These are phyloP conservation scores for Parthenolecanium corni DNA, from an alignment of 2,888 invertebrate species.

Conservation along the genomic window DNA sequence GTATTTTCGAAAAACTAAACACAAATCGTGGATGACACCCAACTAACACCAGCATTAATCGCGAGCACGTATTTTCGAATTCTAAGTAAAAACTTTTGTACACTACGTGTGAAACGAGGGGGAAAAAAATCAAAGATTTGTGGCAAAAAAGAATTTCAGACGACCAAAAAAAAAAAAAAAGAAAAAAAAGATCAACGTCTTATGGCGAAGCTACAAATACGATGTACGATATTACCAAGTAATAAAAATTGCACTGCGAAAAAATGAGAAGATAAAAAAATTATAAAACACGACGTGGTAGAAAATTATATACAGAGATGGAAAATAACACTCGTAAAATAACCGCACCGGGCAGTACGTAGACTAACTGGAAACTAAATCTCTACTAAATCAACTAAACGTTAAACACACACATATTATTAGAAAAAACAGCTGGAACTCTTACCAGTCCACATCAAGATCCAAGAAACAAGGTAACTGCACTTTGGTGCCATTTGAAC, in stretches of 20 bases:
- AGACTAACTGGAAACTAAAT: slow-evolving; percentile 25
- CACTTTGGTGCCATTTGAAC: not conserved
- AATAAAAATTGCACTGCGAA: too few species aligned
- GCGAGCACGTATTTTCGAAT: too few species aligned
- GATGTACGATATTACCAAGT: too few species aligned
- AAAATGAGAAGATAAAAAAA: too few species aligned
- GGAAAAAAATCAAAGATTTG: too few species aligned
- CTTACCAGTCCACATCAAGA: slow-evolving; percentile 1
- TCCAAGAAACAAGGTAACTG: not conserved
- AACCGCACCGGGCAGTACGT: not conserved
- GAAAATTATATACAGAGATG: not conserved
- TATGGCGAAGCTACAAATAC: too few species aligned
- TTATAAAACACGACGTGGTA: not conserved
- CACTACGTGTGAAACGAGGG: too few species aligned
- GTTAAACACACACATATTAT: not conserved
- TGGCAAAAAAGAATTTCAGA: not conserved
- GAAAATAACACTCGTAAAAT: not conserved
- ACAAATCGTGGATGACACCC: too few species aligned
- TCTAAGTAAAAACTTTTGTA: too few species aligned
- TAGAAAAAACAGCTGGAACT: slow-evolving; percentile 23
- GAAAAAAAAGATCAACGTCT: too few species aligned
- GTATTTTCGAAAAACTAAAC: not conserved
- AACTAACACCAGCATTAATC: too few species aligned
- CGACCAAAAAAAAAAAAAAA: too few species aligned
- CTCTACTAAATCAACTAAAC: not conserved